These are phyloP conservation scores for Petrolisthes cinctipes DNA, from an alignment of 2,888 invertebrate species.

Conservation along the genomic window DNA sequence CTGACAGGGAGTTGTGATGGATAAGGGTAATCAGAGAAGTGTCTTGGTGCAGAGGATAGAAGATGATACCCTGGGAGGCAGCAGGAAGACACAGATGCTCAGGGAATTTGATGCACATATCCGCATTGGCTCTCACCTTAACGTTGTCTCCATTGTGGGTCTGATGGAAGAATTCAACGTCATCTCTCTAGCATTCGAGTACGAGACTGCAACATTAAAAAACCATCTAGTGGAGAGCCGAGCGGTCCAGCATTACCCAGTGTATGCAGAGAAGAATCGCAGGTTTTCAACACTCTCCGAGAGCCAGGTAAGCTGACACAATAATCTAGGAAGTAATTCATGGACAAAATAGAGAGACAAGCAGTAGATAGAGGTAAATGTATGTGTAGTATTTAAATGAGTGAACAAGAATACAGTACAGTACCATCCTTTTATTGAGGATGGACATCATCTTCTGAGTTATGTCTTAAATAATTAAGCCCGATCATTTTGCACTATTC, in stretches of 20 bases:
- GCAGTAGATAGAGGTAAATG: too few relatives aligned
- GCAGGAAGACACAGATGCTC: conserved; percentile 57
- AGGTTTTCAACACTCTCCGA: conserved; percentile 75
- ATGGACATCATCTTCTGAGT: too few relatives aligned
- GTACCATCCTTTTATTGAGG: too few relatives aligned
- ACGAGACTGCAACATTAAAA: conserved; percentile 73
- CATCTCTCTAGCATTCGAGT: conserved; percentile 63
- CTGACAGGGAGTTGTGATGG: conserved; percentile 55
- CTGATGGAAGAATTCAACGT: conserved; percentile 62
- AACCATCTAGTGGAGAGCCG: conserved; percentile 77
- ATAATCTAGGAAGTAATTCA: not conserved
- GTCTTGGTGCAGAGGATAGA: conserved; percentile 59
- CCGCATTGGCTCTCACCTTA: conserved; percentile 42
- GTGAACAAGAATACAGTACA: too few relatives aligned
- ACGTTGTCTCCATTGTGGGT: conserved; percentile 60
- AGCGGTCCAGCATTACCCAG: conserved; percentile 70
- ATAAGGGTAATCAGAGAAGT: conserved; percentile 49
- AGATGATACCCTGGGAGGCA: conserved; percentile 49
- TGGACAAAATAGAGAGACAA: too few relatives aligned
- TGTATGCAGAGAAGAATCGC: conserved; percentile 72
- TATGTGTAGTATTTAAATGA: too few relatives aligned
- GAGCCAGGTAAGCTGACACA: conserved; percentile 69
- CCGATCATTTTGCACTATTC: too few relatives aligned
- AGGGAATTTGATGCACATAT: conserved; percentile 59
- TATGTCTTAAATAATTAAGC: too few relatives aligned